Conservation (phyloP, 2,113 vertebrate genomes). For the Calonectris borealis region DNA sequence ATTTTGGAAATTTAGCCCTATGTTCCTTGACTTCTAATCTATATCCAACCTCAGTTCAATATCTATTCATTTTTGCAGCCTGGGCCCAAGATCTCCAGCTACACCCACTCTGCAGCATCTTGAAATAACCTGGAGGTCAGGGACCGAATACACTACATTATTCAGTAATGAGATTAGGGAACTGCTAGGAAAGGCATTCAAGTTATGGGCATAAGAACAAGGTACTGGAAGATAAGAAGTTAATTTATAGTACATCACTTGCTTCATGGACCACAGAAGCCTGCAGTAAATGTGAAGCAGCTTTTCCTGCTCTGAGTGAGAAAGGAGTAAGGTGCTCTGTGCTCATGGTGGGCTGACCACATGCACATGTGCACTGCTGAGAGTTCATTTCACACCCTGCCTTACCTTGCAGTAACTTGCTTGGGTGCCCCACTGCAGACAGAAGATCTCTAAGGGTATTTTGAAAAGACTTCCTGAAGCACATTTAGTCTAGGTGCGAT, state of each 20-base stretch:
- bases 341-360: accelerated
- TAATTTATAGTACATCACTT: background rate
- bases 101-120: background rate
- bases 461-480: background rate
- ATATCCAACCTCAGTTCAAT: background rate
- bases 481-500: background rate
- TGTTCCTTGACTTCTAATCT: background rate
- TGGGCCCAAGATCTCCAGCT: background rate
- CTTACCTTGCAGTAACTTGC: background rate
- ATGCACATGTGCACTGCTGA: accelerated
- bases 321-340: background rate
- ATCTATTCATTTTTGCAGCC: background rate
- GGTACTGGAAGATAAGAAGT: background rate
- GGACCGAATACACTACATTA: background rate
- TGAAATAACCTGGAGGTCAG: background rate
- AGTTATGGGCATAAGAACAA: background rate
- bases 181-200: background rate
- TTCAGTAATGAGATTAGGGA: background rate
- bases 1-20: background rate
- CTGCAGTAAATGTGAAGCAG: background rate
- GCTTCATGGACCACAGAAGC: background rate
- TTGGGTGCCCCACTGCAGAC: background rate
- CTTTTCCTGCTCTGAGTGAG: background rate
- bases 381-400: background rate
- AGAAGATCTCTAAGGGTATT: background rate